phyloP scores from a whole-genome alignment of 2,888 invertebrate genomes.

The Allygus modestus region DNA sequence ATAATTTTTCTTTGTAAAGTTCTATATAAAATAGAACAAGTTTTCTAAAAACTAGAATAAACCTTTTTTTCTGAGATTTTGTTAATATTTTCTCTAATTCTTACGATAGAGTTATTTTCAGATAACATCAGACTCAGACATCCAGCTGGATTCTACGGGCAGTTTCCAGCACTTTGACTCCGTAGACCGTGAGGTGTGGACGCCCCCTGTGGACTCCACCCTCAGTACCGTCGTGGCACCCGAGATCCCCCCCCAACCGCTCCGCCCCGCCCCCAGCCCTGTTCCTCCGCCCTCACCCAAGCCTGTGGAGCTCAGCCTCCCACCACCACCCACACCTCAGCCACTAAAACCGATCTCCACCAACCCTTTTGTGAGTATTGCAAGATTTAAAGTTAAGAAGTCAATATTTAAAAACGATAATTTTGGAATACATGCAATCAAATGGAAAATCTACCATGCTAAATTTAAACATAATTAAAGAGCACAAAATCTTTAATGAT shows the following conservation, averaged over 20 bases:
- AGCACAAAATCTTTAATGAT: too few species aligned
- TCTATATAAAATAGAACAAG: too few species aligned
- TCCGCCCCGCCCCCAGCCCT: conserved; percentile 79
- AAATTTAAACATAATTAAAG: too few species aligned
- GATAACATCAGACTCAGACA: conserved; percentile 83
- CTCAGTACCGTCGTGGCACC: conserved; percentile 68
- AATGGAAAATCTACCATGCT: too few species aligned
- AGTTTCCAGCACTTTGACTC: conserved; percentile 83
- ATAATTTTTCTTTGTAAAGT: too few species aligned
- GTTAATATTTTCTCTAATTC: too few species aligned
- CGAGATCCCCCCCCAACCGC: conserved; percentile 81
- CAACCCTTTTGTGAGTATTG: conserved; percentile 53
- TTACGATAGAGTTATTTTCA: conserved; percentile 73
- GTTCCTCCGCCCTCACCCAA: conserved; percentile 46
- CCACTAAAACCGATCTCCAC: conserved; percentile 22
- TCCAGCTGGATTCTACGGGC: conserved; percentile 79
- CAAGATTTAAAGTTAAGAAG: background rate
- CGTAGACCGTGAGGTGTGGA: conserved; percentile 77
- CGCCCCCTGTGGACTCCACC: conserved; percentile 64
- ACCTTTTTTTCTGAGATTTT: too few species aligned
- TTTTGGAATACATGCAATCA: too few species aligned
- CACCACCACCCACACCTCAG: conserved; percentile 43
- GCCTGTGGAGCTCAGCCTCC: conserved; percentile 53
- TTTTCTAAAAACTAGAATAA: too few species aligned
- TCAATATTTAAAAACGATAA: too few species aligned